These are phyloP conservation scores for Macrosiphum euphorbiae DNA, from an alignment of 2,888 invertebrate species.

Conservation along the genomic window DNA sequence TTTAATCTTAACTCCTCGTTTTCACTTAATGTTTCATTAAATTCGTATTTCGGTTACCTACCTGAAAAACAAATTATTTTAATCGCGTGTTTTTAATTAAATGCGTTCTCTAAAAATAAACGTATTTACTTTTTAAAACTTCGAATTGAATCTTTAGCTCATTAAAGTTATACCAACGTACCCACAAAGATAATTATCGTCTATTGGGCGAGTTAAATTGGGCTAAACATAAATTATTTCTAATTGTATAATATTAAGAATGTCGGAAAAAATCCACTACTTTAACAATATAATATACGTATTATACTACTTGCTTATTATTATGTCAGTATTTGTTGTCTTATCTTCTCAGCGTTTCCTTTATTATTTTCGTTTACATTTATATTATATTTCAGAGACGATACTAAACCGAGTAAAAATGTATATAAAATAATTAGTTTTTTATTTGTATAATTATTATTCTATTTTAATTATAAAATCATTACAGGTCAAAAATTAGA, in stretches of 20 bases:
- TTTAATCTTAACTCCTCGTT: constrained; percentile 47
- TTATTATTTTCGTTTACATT: neutral
- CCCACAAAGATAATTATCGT: constrained; percentile 32
- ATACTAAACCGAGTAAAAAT: neutral
- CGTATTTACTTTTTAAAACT: constrained; percentile 52
- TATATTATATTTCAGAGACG: neutral
- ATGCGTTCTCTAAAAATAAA: constrained; percentile 29
- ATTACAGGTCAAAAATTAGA: neutral
- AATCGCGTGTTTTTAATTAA: constrained; percentile 62
- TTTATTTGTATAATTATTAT: neutral
- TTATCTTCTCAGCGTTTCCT: neutral
- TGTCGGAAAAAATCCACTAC: neutral
- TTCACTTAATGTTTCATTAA: constrained; percentile 54
- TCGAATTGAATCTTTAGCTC: constrained; percentile 52
- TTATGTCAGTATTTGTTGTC: neutral
- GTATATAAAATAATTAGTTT: neutral
- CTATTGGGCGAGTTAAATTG: constrained; percentile 15
- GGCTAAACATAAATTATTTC: constrained; percentile 44
- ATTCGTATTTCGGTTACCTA: constrained; percentile 26
- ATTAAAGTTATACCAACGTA: constrained; percentile 31
- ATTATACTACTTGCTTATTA: neutral
- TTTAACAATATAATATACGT: neutral
- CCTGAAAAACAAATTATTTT: constrained; percentile 57
- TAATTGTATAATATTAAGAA: constrained; percentile 41
- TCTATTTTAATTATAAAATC: neutral